Evolutionary conservation across 2,113 vertebrate genomes (phyloP).

Genomic region (Rhinolophus ferrumequinum): DNA sequence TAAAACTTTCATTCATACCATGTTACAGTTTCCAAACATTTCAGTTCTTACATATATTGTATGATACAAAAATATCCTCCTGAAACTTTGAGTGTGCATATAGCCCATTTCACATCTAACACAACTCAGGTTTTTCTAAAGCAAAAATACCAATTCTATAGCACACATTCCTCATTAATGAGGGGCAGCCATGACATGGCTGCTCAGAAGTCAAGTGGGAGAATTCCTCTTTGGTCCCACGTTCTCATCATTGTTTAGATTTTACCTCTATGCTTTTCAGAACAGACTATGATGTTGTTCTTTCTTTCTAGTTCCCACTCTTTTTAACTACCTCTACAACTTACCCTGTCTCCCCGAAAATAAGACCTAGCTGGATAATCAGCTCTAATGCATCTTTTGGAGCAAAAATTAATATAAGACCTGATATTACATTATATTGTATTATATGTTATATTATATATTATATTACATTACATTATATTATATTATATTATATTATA

Average conservation of each 20-base stretch:
- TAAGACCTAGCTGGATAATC: too few relatives aligned
- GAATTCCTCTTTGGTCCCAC: neutral
- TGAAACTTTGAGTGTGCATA: neutral
- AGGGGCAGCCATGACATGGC: neutral
- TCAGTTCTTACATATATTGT: neutral
- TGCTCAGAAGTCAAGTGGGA: neutral
- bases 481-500: too few relatives aligned
- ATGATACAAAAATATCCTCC: neutral
- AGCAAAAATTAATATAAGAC: too few relatives aligned
- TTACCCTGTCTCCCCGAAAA: too few relatives aligned
- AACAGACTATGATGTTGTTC: neutral
- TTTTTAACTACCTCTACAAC: neutral
- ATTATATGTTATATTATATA: too few relatives aligned
- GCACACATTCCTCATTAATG: neutral
- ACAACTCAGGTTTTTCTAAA: neutral
- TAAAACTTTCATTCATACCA: neutral
- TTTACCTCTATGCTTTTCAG: neutral
- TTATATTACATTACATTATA: too few relatives aligned
- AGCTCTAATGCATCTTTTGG: too few relatives aligned
- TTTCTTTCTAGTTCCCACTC: too few relatives aligned
- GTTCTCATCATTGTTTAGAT: neutral
- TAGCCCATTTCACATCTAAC: neutral
- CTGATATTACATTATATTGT: too few relatives aligned
- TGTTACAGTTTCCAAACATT: neutral
- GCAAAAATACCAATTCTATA: neutral